Percentiles rank a stretch among this genome's conserved stretches.
phyloP scores from a whole-genome alignment of 2,113 vertebrate species.

The Tragelaphus scriptus region DNA sequence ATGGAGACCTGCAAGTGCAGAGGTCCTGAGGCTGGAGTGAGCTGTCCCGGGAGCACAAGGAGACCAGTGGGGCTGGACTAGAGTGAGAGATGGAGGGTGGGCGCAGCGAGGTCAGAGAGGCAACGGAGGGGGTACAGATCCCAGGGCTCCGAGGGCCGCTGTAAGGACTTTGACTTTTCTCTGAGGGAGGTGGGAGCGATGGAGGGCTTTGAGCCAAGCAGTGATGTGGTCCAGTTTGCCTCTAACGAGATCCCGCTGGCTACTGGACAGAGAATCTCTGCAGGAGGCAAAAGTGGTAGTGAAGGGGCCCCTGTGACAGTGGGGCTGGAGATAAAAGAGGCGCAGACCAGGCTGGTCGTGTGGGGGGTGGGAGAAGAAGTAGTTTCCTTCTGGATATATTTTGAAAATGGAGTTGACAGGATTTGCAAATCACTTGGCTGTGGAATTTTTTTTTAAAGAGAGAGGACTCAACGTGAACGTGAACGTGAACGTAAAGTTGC shows the following conservation, averaged over 20 bases:
- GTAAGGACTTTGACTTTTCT: not conserved
- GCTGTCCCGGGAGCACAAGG: not conserved
- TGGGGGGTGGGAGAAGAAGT: not conserved
- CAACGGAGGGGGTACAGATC: no score
- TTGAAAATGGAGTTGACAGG: not conserved
- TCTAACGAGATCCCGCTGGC: no score
- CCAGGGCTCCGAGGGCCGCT: not conserved
- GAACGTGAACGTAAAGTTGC: no score
- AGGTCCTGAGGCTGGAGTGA: not conserved
- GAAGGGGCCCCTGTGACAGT: accelerated
- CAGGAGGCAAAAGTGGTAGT: not conserved
- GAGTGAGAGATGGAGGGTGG: not conserved
- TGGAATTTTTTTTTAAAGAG: not conserved
- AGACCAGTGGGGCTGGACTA: not conserved
- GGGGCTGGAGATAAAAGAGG: not conserved
- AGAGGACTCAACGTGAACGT: not conserved
- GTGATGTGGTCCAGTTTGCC: not conserved
- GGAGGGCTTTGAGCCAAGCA: not conserved
- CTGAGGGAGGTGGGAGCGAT: not conserved
- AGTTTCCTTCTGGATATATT: not conserved
- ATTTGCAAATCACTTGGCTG: not conserved
- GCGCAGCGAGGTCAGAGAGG: not conserved
- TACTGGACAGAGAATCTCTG: not conserved
- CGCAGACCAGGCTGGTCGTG: not conserved
- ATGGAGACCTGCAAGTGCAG: not conserved